A percentile compares a stretch with the other conserved stretches of the same genome.
Evolutionary conservation across 2,888 invertebrate genomes (phyloP).

Genomic region (Ophonus ardosiacus): DNA sequence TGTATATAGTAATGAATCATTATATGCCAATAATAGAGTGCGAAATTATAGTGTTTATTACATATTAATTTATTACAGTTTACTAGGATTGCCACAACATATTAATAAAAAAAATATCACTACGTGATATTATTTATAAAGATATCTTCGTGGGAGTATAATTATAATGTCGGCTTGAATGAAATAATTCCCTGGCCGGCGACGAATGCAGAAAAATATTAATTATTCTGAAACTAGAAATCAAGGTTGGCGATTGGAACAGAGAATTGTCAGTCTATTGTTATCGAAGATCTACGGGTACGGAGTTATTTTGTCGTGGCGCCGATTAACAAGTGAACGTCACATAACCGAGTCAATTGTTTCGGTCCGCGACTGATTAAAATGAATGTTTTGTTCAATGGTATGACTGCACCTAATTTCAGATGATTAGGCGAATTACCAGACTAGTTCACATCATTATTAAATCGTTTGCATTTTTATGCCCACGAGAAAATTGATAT

Average conservation of each 20-base stretch:
- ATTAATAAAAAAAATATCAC: slow-evolving; percentile 10
- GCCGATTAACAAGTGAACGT: slow-evolving; percentile 54
- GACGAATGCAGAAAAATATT: slow-evolving; percentile 33
- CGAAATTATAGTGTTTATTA: slow-evolving; percentile 26
- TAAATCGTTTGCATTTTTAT: slow-evolving; percentile 27
- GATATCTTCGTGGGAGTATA: slow-evolving; percentile 50
- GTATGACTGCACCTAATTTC: slow-evolving; percentile 47
- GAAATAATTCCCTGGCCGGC: slow-evolving; percentile 25
- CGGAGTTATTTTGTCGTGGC: slow-evolving; percentile 47
- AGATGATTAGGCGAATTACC: slow-evolving; percentile 40
- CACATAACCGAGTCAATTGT: slow-evolving; percentile 43
- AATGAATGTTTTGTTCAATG: slow-evolving; percentile 50
- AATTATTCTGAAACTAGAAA: slow-evolving; percentile 39
- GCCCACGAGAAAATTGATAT: slow-evolving; percentile 27
- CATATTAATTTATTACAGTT: slow-evolving; percentile 32
- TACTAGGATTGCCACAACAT: background rate
- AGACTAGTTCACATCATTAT: slow-evolving; percentile 28
- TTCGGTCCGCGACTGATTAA: slow-evolving; percentile 26
- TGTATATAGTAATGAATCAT: background rate
- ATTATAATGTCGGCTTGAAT: slow-evolving; percentile 42
- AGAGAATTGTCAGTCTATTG: slow-evolving; percentile 45
- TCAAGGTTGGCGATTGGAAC: slow-evolving; percentile 49
- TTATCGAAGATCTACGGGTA: slow-evolving; percentile 46
- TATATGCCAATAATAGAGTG: background rate
- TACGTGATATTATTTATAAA: slow-evolving; percentile 22